A percentile compares a stretch with the other conserved stretches of the same genome.
phyloP scores from a whole-genome alignment of 2,888 invertebrate genomes.

The Chydorus sphaericus region DNA sequence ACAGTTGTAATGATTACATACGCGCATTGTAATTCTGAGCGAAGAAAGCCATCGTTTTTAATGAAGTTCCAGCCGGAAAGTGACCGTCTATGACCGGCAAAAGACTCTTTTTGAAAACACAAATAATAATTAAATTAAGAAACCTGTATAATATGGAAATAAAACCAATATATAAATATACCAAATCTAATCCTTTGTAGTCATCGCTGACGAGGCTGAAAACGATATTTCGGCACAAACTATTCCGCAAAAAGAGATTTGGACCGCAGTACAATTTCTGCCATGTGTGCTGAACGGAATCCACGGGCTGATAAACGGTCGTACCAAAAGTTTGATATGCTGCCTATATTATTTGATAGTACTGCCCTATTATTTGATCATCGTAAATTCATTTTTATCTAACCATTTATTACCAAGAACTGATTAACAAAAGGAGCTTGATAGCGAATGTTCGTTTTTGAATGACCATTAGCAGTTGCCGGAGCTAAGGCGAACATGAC shows the following conservation, averaged over 20 bases:
- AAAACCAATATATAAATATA: no score
- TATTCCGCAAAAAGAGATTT: constrained; percentile 36
- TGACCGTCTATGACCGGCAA: constrained; percentile 27
- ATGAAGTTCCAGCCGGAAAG: constrained; percentile 26
- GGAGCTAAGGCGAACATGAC: constrained; percentile 25
- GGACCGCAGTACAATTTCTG: constrained; percentile 46
- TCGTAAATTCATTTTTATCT: no score
- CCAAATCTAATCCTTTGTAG: constrained; percentile 31
- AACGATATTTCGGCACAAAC: constrained; percentile 48
- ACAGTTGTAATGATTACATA: no score
- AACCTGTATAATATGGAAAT: no score
- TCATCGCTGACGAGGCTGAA: constrained; percentile 44
- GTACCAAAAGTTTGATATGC: constrained; percentile 33
- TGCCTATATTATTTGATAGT: no score
- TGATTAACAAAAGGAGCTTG: constrained; percentile 31
- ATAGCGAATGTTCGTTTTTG: constrained; percentile 23
- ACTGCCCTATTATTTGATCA: no score
- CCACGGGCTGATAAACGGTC: constrained; percentile 51
- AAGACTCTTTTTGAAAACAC: constrained; percentile 17
- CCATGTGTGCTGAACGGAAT: constrained; percentile 41
- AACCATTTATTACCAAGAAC: no score
- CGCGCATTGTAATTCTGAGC: constrained; percentile 20
- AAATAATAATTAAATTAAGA: constrained; percentile 21
- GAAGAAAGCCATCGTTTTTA: constrained; percentile 25
- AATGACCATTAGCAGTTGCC: constrained; percentile 25